Percentiles rank a stretch among this genome's conserved stretches.
Conservation (phyloP, 2,113 vertebrate species). For the Gasterosteus aculeatus region DNA sequence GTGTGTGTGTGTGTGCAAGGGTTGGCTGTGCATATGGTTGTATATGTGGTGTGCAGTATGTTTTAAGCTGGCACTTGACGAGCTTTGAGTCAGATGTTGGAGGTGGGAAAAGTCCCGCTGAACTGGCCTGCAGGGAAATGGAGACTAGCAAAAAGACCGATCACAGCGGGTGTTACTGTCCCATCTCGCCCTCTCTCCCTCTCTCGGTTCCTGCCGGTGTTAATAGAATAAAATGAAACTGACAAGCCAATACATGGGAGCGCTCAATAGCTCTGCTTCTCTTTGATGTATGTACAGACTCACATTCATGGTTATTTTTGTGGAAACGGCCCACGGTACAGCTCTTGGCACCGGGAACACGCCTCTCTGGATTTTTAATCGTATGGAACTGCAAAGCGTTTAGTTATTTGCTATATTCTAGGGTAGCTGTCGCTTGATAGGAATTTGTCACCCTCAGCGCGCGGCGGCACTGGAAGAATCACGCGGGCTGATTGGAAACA, state of each 20-base stretch:
- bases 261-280: slow-evolving; percentile 43
- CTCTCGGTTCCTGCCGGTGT: slow-evolving; percentile 49
- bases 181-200: slow-evolving; percentile 31
- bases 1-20: not conserved
- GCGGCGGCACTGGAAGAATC: slow-evolving; percentile 23
- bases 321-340: slow-evolving; percentile 49
- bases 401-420: slow-evolving; percentile 49
- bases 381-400: slow-evolving; percentile 27
- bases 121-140: slow-evolving; percentile 46
- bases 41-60: slow-evolving; percentile 16
- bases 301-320: slow-evolving; percentile 53
- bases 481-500: slow-evolving; percentile 43
- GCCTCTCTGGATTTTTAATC: slow-evolving; percentile 40
- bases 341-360: slow-evolving; percentile 34
- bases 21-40: slow-evolving; percentile 1
- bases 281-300: slow-evolving; percentile 63
- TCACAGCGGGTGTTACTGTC: slow-evolving; percentile 54
- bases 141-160: slow-evolving; percentile 44
- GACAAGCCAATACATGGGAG: slow-evolving; percentile 52
- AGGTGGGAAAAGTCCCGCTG: slow-evolving; percentile 33
- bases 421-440: slow-evolving; percentile 46
- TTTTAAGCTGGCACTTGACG: slow-evolving; percentile 52
- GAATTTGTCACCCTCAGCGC: slow-evolving; percentile 30
- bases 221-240: slow-evolving; percentile 44
- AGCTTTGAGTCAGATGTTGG: slow-evolving; percentile 55